Base-by-base conservation (phyloP, 1,140 invertebrate genomes). In the Macrobrachium nipponense region DNA sequence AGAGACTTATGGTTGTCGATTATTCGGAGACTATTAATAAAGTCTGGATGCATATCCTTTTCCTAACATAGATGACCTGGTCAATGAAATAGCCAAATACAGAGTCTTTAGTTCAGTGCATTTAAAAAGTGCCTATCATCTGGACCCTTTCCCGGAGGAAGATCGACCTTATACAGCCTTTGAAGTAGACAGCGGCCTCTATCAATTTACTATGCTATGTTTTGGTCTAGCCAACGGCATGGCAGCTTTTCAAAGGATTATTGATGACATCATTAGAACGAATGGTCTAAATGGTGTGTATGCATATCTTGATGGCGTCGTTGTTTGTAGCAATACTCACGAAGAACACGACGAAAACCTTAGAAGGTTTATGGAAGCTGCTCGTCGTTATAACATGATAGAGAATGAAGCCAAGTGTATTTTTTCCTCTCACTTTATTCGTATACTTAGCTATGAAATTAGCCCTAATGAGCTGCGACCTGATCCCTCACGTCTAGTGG, bases 181-280 rank as follows among this genome's bases (percentile, higher is more conserved):
- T 87, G 76, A 88, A 72, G 79, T 88, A 27, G 17, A 12, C 43
- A 18, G 61, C 18, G 76, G 83, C 27, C 70, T 90, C 4, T 91
- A 89, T 72, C 27, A 87, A 60, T 91, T 89, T 86, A 91, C 87
- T 17, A 87, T 90, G 70, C 80, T 92, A 43, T 89, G 90, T 44
- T 92, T 91, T 88, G 92, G 91, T 0, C 80, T 92, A 3, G 88
- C 89, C 5, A 88, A 89, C 18, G 90, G 90, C 14, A 89, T 90
- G 0, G 85, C 86, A 4, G 89, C 90, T 59, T 91, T 91, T 77
- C 91, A 92, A 82, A 75, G 89, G 11, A 89, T 90, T 58, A 91
- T 92, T 79, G 90, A 92, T 62, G 70, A 89, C 68, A 87, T 90
- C 12, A 80, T 92, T 93, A 78, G 51, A 10, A 76, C 88, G 61